These are phyloP conservation scores for Notechis scutatus DNA, from an alignment of 2,113 vertebrate species.

Conservation along the genomic window DNA sequence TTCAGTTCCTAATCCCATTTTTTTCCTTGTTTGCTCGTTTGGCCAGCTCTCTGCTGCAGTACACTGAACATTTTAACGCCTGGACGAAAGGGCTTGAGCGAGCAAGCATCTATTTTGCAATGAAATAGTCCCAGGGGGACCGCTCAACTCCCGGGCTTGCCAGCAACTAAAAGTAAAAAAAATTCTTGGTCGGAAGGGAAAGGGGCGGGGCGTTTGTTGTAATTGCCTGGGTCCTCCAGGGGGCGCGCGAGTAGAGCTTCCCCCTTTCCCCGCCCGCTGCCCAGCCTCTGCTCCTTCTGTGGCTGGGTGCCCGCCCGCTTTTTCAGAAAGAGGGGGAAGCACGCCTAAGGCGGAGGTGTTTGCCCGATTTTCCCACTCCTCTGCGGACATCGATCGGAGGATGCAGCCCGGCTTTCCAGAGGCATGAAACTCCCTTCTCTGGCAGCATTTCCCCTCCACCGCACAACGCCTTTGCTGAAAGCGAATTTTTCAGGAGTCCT, in stretches of 20 bases:
- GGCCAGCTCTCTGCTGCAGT: neutral
- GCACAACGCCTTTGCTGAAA: conserved; percentile 3
- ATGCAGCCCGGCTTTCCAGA: conserved; percentile 58
- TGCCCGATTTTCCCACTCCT: neutral
- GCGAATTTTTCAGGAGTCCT: neutral
- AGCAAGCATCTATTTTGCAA: neutral
- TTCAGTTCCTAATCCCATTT: neutral
- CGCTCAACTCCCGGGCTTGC: neutral
- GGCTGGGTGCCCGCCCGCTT: conserved; percentile 36
- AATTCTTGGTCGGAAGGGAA: neutral
- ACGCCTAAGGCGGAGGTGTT: conserved; percentile 29
- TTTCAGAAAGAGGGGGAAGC: conserved; percentile 53
- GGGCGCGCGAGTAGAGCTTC: conserved; percentile 56
- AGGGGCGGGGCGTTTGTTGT: neutral
- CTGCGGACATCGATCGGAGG: neutral
- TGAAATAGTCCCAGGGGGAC: neutral
- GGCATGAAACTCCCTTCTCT: conserved; percentile 33
- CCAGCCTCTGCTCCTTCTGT: neutral
- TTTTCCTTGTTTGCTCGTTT: neutral
- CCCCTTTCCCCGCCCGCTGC: conserved; percentile 3
- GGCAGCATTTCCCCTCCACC: conserved; percentile 7
- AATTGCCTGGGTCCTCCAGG: conserved; percentile 42
- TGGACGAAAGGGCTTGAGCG: neutral
- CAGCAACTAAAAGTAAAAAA: no score
- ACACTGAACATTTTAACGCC: neutral